phyloP scores from a whole-genome alignment of 2,888 invertebrate species.

The Euzetes globulus region DNA sequence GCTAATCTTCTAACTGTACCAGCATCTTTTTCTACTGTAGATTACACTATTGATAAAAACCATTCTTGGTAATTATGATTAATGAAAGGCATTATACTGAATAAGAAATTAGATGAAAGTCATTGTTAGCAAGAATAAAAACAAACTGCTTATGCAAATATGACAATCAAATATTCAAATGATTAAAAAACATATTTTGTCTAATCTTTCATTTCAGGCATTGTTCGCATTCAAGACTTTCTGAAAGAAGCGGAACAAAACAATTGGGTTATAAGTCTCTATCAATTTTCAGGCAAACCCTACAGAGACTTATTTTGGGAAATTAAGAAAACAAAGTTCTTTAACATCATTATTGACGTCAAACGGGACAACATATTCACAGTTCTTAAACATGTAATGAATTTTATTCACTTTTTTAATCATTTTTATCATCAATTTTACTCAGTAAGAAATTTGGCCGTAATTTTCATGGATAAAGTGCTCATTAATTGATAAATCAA shows the following conservation, averaged over 20 bases:
- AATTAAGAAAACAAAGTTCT: slow-evolving; percentile 40
- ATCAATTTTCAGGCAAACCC: slow-evolving; percentile 41
- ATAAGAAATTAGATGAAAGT: too few relatives aligned
- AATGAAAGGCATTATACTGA: too few relatives aligned
- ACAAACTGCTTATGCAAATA: not conserved
- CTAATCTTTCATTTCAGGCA: slow-evolving; percentile 36
- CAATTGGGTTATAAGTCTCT: slow-evolving; percentile 42
- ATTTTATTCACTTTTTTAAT: not conserved
- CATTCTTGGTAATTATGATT: too few relatives aligned
- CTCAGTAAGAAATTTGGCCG: too few relatives aligned
- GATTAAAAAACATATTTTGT: not conserved
- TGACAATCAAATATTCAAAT: not conserved
- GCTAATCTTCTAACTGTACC: too few relatives aligned
- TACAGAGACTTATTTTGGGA: slow-evolving; percentile 43
- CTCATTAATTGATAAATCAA: too few relatives aligned
- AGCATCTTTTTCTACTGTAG: too few relatives aligned
- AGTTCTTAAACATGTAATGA: slow-evolving; percentile 42
- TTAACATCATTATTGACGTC: slow-evolving; percentile 41
- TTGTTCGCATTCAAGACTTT: slow-evolving; percentile 42
- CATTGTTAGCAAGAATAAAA: not conserved
- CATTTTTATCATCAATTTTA: not conserved
- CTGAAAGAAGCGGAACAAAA: slow-evolving; percentile 42
- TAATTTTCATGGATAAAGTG: too few relatives aligned
- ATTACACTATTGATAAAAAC: too few relatives aligned
- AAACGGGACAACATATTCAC: slow-evolving; percentile 41